Base-by-base conservation (phyloP, 2,113 vertebrate genomes). In the Bucco capensis region DNA sequence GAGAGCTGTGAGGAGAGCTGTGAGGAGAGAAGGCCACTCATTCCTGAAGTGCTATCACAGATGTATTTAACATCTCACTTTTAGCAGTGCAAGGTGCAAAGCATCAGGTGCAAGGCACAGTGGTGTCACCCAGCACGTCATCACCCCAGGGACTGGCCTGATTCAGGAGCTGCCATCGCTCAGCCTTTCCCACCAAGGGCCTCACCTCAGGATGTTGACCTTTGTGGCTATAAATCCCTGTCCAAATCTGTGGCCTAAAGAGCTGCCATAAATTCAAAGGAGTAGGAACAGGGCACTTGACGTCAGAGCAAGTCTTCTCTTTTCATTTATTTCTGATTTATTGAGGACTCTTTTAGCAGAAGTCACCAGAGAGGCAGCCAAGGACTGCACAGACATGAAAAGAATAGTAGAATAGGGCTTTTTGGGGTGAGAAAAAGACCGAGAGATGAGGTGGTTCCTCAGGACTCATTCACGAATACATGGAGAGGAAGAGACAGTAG, bases 101-200 rank as follows among this genome's bases (percentile, higher is more conserved):
- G n/a, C n/a, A n/a, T n/a, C n/a, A n/a, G 0, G 0, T 3, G 33
- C 3, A n/a, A 54, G 31, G 23, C 14, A 19, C 18, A 23, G 28
- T 1, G 5, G 25, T 12, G 17, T 57, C 10, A 13, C 62, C 56
- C 21, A 33, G 10, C 0, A 0, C 40, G 53, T 44, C 10, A 5
- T 1, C 0, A 2, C 42, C n/a, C 33, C 18, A 6, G 42, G 58
- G 22, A 47, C 19, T 37, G 14, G 11, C 1, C 2, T 13, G 23
- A 21, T 78, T 72, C 51, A 25, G n/a, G 74, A 75, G 23, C 27
- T 50, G 47, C 47, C 23, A 14, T 54, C 6, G 3, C 47, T 44
- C 28, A 6, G 28, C 30, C 58, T n/a, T 81, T 38, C 33, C 1
- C 8, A 37, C 31, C 49, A 38, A 19, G 58, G 51, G 5, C 21